Conservation (phyloP, 2,797 vertebrate species). For the Potorous gilbertii region DNA sequence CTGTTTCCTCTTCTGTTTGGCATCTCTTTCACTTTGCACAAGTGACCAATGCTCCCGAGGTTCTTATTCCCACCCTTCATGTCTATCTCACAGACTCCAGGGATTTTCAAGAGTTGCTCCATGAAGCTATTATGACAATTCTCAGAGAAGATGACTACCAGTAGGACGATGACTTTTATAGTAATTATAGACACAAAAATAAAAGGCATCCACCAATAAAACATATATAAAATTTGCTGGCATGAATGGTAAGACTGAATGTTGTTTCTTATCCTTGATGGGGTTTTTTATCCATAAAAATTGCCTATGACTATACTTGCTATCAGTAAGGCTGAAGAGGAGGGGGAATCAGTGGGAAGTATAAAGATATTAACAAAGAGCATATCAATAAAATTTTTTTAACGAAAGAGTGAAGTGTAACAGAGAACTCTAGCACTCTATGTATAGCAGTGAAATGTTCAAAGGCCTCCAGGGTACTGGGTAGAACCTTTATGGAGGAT, state of each 20-base stretch:
- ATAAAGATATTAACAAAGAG: not conserved
- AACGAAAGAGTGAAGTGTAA: not conserved
- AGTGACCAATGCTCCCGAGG: not conserved
- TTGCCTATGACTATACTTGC: not conserved
- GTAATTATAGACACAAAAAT: not conserved
- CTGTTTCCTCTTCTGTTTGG: not conserved
- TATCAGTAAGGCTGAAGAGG: not conserved
- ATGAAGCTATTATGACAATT: not conserved
- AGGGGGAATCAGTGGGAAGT: not conserved
- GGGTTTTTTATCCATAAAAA: not conserved
- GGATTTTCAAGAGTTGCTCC: not conserved
- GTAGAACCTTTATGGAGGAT: not conserved
- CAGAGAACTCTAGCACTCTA: not conserved
- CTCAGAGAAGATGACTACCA: not conserved
- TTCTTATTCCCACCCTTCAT: not conserved
- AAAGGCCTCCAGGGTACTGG: not conserved
- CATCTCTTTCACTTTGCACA: not conserved
- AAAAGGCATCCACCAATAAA: not conserved
- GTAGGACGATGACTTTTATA: not conserved
- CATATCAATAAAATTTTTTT: not conserved
- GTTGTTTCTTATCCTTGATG: not conserved
- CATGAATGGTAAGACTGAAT: not conserved
- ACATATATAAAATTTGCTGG: not conserved
- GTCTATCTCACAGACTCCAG: not conserved
- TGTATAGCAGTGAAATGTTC: not conserved